Conservation (phyloP, 1,140 invertebrate species). For the Asbolus verrucosus region DNA sequence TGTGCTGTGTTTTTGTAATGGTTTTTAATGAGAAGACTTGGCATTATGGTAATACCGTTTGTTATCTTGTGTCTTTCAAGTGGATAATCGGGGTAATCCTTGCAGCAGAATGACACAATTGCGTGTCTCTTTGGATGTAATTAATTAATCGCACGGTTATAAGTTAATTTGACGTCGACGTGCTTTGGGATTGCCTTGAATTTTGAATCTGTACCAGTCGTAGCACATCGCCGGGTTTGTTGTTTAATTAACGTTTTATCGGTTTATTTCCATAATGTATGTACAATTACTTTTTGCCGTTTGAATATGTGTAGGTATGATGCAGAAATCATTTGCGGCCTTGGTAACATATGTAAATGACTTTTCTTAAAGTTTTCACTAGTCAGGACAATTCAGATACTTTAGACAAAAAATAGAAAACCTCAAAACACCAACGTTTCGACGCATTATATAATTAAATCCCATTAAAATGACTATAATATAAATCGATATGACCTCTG, state of each 20-base stretch:
- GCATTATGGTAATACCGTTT: conserved; percentile 36
- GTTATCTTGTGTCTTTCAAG: conserved; percentile 26
- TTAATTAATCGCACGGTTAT: too few species aligned
- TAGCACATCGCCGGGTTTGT: conserved; percentile 19
- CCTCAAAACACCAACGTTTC: too few species aligned
- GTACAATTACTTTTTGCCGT: neutral
- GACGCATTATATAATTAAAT: too few species aligned
- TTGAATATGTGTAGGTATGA: neutral
- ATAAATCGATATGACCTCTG: too few species aligned
- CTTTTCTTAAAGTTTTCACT: too few species aligned
- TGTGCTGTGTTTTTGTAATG: conserved; percentile 26
- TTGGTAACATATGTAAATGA: too few species aligned
- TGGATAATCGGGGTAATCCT: conserved; percentile 30
- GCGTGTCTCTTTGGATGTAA: too few species aligned
- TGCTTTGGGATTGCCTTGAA: conserved; percentile 37
- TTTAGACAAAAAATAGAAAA: too few species aligned
- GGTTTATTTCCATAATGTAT: conserved; percentile 27
- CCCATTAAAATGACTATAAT: too few species aligned
- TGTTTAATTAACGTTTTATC: conserved; percentile 12
- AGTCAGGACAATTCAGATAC: too few species aligned
- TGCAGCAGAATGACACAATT: neutral
- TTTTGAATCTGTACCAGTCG: conserved; percentile 37
- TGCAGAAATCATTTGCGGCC: too few species aligned
- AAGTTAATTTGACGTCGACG: neutral
- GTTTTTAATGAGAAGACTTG: neutral